Base-by-base conservation (phyloP, 2,113 vertebrate genomes). In the Desmodus rotundus region DNA sequence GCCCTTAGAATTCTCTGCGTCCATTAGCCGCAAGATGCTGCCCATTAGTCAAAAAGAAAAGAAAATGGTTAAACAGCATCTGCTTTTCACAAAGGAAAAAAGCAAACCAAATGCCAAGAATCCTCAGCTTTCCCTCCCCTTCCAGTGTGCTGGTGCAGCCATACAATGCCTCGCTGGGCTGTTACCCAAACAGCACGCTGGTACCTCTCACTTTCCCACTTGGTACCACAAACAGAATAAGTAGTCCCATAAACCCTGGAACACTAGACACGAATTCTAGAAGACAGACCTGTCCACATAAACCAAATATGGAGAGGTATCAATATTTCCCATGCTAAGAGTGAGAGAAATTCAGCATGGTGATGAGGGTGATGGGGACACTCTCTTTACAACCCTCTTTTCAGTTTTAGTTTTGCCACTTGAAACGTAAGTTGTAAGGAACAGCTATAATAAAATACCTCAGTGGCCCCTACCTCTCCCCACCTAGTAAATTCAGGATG, bases 81-180 rank as follows among this genome's bases (percentile, higher is more conserved):
- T 93, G 68, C 13, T 97, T 74, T 91, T 83, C 77, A 93, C 50
- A 96, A 93, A 85, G 58, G 50, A 91, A 91, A 91, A 76, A 97
- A 73, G 19, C 90, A 89, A 92, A 93, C n/a, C 77, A 88, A 91
- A 93, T 83, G 33, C 72, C 84, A 89, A 80, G 33, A 89, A 96
- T 68, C 3, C 28, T 65, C 31, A 50, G 83, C 28, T 87, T 78
- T 68, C 78, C 84, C 45, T 83, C 41, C 33, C 31, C 41, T 92
- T 92, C 50, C 36, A 84, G 63, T 94, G 63, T 73, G 43, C 81
- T 67, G 82, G 20, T 22, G 3, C 56, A 24, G 56, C 36, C 58
- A 83, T 63, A 84, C 0, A 41, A 45, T 68, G 41, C 38, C 67
- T 56, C 36, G 50, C 41, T 50, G 31, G 67, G n/a, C 31, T 73